A percentile compares a stretch with the other conserved stretches of the same genome.
phyloP scores from a whole-genome alignment of 2,888 invertebrate species.

The Oscheius sp. region DNA sequence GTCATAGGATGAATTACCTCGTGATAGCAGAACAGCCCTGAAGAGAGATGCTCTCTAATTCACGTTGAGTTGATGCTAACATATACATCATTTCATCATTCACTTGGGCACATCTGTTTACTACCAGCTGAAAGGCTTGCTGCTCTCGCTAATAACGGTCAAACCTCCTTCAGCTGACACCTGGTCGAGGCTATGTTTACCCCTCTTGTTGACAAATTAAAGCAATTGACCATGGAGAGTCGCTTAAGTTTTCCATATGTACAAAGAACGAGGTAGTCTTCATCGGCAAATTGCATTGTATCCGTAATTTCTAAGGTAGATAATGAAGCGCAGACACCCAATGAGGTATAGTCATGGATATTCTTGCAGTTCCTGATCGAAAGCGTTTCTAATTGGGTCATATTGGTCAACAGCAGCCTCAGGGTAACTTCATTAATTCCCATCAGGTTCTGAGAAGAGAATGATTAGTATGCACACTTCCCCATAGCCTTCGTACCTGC shows the following conservation, averaged over 20 bases:
- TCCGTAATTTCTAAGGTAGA: conserved; percentile 40
- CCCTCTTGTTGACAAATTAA: conserved; percentile 42
- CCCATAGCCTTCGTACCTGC: conserved; percentile 14
- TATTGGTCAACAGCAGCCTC: conserved; percentile 29
- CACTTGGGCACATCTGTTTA: conserved; percentile 41
- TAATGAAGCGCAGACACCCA: conserved; percentile 38
- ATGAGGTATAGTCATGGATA: conserved; percentile 43
- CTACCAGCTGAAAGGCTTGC: conserved; percentile 40
- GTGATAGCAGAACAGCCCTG: conserved; percentile 44
- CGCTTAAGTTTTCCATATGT: conserved; percentile 34
- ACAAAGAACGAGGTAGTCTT: conserved; percentile 37
- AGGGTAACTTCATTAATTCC: conserved; percentile 42
- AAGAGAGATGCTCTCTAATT: conserved; percentile 39
- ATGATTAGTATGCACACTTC: conserved; percentile 7
- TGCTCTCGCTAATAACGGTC: background rate
- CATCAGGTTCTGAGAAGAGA: conserved; percentile 31
- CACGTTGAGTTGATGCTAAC: conserved; percentile 43
- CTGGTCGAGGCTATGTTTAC: conserved; percentile 37
- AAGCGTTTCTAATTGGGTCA: conserved; percentile 37
- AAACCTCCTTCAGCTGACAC: conserved; percentile 46
- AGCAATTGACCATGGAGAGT: conserved; percentile 44
- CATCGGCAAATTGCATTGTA: conserved; percentile 43
- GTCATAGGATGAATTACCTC: conserved; percentile 32
- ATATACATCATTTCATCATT: conserved; percentile 48
- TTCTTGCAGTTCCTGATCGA: conserved; percentile 40